These are phyloP conservation scores for Acronicta leporina DNA, from an alignment of 2,888 invertebrate genomes.

Conservation along the genomic window DNA sequence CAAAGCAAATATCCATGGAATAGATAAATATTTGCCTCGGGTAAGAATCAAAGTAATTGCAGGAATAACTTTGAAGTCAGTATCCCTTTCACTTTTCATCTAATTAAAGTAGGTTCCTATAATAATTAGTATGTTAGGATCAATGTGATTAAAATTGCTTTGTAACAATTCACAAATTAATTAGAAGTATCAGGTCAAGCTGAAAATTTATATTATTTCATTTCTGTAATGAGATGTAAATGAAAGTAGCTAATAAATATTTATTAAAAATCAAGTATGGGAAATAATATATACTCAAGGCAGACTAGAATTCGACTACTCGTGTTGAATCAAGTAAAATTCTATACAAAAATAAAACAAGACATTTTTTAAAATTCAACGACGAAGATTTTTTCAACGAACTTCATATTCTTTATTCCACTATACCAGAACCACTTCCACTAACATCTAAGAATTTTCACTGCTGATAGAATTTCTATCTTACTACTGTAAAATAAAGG, in stretches of 20 bases:
- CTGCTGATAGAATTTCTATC: constrained; percentile 25
- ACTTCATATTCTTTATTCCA: constrained; percentile 23
- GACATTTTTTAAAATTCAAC: constrained; percentile 32
- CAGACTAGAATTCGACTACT: constrained; percentile 7
- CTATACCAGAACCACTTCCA: constrained; percentile 8
- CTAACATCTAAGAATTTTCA: constrained; percentile 30
- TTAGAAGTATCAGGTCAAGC: too few species aligned
- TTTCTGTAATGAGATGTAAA: too few species aligned
- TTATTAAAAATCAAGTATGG: too few species aligned
- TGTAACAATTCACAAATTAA: constrained; percentile 1
- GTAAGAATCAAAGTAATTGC: too few species aligned
- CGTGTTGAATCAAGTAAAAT: constrained; percentile 5
- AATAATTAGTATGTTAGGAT: constrained; percentile 10
- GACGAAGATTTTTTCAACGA: constrained; percentile 28
- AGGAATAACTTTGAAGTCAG: neutral
- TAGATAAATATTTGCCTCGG: too few species aligned
- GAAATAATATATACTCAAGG: constrained; percentile 11
- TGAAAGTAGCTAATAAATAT: too few species aligned
- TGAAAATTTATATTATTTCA: too few species aligned
- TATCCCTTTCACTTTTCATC: constrained; percentile 15
- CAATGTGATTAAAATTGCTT: constrained; percentile 13
- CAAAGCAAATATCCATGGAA: too few species aligned
- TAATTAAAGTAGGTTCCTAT: constrained; percentile 14
- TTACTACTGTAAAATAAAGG: neutral
- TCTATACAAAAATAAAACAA: constrained; percentile 26